These are phyloP conservation scores for Melanotus villosus DNA, from an alignment of 2,888 invertebrate genomes.

Conservation along the genomic window DNA sequence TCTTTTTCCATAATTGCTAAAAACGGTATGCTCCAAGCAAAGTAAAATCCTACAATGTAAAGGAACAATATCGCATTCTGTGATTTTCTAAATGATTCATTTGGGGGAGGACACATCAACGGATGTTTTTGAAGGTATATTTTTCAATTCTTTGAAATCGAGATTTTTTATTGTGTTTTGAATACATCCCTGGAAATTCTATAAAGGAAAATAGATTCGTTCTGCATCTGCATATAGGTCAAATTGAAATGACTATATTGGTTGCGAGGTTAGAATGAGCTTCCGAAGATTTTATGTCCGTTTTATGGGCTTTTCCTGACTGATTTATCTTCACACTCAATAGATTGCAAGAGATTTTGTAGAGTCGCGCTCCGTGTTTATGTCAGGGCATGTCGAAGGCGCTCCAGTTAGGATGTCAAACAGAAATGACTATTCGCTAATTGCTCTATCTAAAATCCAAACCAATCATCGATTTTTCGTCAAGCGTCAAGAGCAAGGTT, in stretches of 20 bases:
- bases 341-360: constrained; percentile 36
- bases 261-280: constrained; percentile 31
- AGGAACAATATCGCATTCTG: too few relatives aligned
- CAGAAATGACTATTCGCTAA: constrained; percentile 27
- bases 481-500: constrained; percentile 26
- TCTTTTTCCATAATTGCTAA: too few relatives aligned
- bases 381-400: constrained; percentile 27
- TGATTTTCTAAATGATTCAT: too few relatives aligned
- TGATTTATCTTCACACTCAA: constrained; percentile 41
- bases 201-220: constrained; percentile 4
- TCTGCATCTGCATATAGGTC: constrained; percentile 27
- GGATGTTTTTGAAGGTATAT: too few relatives aligned
- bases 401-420: constrained; percentile 12
- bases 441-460: constrained; percentile 22
- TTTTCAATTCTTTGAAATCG: too few relatives aligned
- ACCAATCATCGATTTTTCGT: constrained; percentile 26
- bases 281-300: constrained; percentile 37
- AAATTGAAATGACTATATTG: constrained; percentile 34
- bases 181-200: neutral
- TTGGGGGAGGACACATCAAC: too few relatives aligned
- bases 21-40: too few relatives aligned
- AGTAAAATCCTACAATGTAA: too few relatives aligned
- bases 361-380: constrained; percentile 34
- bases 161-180: neutral
- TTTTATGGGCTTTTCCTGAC: constrained; percentile 33